phyloP scores from a whole-genome alignment of 1,140 invertebrate genomes.

The Ephestia elutella region DNA sequence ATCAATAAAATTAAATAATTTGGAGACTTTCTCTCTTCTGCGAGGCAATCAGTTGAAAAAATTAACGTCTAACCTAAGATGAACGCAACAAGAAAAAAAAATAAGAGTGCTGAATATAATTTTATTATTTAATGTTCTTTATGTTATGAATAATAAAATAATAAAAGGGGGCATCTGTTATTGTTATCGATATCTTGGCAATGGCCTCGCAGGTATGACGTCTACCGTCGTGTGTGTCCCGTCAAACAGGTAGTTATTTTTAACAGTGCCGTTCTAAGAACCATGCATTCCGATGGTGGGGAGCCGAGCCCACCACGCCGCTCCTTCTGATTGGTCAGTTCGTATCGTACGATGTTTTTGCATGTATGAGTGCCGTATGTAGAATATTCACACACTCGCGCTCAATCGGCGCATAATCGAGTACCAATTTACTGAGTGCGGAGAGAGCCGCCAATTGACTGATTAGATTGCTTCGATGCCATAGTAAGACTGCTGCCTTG shows the following conservation, averaged over 20 bases:
- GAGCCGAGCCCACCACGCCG: constrained; percentile 63
- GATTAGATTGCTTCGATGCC: constrained; percentile 50
- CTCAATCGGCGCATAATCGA: constrained; percentile 45
- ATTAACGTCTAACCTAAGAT: too few relatives aligned
- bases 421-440: constrained; percentile 52
- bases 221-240: constrained; percentile 31
- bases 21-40: too few relatives aligned
- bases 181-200: constrained; percentile 27
- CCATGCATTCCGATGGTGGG: constrained; percentile 63
- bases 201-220: constrained; percentile 42
- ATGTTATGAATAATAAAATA: too few relatives aligned
- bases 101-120: too few relatives aligned
- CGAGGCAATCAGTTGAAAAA: too few relatives aligned
- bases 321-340: constrained; percentile 44
- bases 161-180: too few relatives aligned
- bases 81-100: too few relatives aligned
- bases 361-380: constrained; percentile 42
- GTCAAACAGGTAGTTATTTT: constrained; percentile 64
- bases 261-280: constrained; percentile 58
- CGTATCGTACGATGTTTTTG: constrained; percentile 62
- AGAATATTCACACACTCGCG: constrained; percentile 33
- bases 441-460: constrained; percentile 35
- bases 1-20: too few relatives aligned
- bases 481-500: constrained; percentile 50
- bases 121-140: too few relatives aligned